A percentile compares a stretch with the other conserved stretches of the same genome.
Evolutionary conservation across 1,140 invertebrate genomes (phyloP).

Genomic region (Artemia franciscana): DNA sequence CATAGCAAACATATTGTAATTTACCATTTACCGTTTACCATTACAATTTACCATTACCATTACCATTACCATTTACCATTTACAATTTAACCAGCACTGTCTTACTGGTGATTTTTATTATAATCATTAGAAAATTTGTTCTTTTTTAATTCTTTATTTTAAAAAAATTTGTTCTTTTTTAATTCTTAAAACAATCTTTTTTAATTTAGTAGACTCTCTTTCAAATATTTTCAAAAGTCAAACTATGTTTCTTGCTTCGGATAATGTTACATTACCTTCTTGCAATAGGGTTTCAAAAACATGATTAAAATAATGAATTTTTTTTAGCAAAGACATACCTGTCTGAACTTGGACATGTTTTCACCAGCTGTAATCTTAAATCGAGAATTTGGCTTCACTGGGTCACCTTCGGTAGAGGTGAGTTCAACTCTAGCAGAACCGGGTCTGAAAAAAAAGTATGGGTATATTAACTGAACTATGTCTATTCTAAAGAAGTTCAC

Average conservation of each 20-base stretch:
- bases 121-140: too few relatives aligned
- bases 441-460: neutral
- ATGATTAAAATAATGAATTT: neutral
- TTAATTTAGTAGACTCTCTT: neutral
- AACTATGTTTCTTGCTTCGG: neutral
- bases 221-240: too few relatives aligned
- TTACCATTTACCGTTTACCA: too few relatives aligned
- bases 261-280: neutral
- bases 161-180: neutral
- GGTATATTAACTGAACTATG: neutral
- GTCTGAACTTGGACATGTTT: neutral
- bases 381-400: neutral
- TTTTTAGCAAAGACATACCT: neutral
- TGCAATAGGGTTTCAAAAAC: neutral
- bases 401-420: neutral
- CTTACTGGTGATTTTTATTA: too few relatives aligned
- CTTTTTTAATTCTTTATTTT: too few relatives aligned
- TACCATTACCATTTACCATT: too few relatives aligned
- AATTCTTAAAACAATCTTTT: neutral
- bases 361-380: neutral
- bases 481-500: neutral
- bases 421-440: neutral
- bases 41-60: too few relatives aligned
- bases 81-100: too few relatives aligned
- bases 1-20: too few relatives aligned